A percentile compares a stretch with the other conserved stretches of the same genome.
phyloP scores from a whole-genome alignment of 2,113 vertebrate species.

The Megaceryle torquata region DNA sequence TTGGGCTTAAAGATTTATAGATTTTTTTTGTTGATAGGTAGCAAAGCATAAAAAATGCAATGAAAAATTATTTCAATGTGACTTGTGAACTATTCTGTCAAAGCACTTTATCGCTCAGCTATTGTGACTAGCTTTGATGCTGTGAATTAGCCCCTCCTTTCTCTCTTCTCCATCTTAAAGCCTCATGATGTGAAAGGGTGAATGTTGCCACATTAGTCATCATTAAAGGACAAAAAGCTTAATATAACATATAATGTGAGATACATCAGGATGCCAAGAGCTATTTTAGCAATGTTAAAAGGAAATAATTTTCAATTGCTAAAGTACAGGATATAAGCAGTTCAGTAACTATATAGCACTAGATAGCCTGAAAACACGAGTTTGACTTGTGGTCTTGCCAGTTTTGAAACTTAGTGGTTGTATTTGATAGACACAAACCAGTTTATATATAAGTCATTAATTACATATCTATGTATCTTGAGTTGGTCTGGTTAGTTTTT shows the following conservation, averaged over 20 bases:
- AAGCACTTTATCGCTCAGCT: neutral
- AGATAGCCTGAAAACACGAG: neutral
- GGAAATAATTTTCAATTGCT: neutral
- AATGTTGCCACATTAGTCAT: neutral
- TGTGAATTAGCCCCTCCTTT: neutral
- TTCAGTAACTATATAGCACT: neutral
- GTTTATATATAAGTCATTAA: neutral
- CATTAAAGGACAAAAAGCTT: neutral
- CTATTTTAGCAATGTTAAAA: neutral
- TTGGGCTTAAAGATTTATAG: slow-evolving; percentile 38
- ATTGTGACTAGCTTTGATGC: neutral
- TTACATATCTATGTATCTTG: neutral
- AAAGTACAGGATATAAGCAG: neutral
- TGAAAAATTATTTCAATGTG: neutral
- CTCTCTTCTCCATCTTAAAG: neutral
- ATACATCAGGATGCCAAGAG: neutral
- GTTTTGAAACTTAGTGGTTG: neutral
- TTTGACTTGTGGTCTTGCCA: neutral
- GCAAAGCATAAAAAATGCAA: slow-evolving; percentile 32
- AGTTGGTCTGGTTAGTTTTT: neutral
- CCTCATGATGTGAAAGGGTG: neutral
- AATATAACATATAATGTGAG: neutral
- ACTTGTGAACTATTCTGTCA: slow-evolving; percentile 25
- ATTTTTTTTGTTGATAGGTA: neutral
- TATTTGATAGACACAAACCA: neutral